Conservation (phyloP, 2,797 vertebrate species). For the Falco concolor region DNA sequence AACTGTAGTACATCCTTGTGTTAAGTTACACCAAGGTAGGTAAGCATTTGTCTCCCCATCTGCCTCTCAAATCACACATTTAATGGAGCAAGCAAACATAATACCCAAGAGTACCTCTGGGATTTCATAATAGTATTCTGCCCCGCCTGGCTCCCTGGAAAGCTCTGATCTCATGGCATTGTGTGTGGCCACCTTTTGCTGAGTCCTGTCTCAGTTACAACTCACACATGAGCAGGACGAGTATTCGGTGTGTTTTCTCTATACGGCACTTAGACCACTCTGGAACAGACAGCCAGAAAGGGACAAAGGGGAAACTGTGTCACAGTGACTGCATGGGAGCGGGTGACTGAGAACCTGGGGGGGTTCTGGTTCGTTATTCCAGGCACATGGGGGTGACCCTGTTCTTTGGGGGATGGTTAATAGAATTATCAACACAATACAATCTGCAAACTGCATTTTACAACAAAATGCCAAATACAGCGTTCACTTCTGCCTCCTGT, state of each 20-base stretch:
- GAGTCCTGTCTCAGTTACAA: not conserved
- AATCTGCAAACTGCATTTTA: not conserved
- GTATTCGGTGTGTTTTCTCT: not conserved
- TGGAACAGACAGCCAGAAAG: not conserved
- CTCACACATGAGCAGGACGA: not conserved
- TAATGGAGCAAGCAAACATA: slow-evolving; percentile 36
- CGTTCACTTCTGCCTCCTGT: not conserved
- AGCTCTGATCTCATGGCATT: not conserved
- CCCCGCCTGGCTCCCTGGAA: not conserved
- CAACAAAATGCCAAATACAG: not conserved
- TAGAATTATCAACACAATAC: not conserved
- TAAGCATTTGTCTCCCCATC: slow-evolving; percentile 41
- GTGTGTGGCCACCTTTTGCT: not conserved
- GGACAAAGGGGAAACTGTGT: not conserved
- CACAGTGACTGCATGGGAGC: not conserved
- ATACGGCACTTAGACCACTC: not conserved
- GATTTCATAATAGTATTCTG: not conserved
- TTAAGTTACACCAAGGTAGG: slow-evolving; percentile 19
- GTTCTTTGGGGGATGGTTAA: not conserved
- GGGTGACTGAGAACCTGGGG: not conserved
- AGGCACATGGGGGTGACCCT: not conserved
- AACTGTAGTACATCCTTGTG: not conserved
- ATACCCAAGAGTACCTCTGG: not conserved
- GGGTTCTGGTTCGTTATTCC: not conserved
- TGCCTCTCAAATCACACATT: slow-evolving; percentile 45